phyloP scores from a whole-genome alignment of 2,888 invertebrate genomes.

The Thymelicus sylvestris region DNA sequence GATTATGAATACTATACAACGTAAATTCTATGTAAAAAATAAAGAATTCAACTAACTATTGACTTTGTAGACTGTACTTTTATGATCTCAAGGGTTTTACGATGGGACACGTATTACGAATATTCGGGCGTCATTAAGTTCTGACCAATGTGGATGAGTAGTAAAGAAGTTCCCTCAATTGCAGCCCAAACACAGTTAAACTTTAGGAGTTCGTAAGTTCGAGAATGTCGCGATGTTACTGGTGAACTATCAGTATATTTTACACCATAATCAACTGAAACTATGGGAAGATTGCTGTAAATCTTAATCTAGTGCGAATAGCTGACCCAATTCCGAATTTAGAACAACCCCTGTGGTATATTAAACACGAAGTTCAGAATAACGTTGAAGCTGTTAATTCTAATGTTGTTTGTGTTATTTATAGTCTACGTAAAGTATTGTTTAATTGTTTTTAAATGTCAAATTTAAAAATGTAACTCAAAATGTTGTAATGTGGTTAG shows the following conservation, averaged over 20 bases:
- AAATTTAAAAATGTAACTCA: too few relatives aligned
- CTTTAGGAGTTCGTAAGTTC: slow-evolving; percentile 25
- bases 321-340: slow-evolving; percentile 8
- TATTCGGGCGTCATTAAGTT: slow-evolving; percentile 41
- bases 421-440: not conserved
- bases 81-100: slow-evolving; percentile 10
- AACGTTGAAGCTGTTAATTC: slow-evolving; percentile 6
- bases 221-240: slow-evolving; percentile 7
- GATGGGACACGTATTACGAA: slow-evolving; percentile 41
- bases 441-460: too few relatives aligned
- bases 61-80: not conserved
- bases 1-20: too few relatives aligned
- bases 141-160: slow-evolving; percentile 39
- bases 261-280: slow-evolving; percentile 20
- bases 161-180: slow-evolving; percentile 42
- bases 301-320: slow-evolving; percentile 14
- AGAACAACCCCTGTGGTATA: slow-evolving; percentile 9
- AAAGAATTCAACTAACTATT: too few relatives aligned
- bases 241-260: slow-evolving; percentile 8
- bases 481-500: too few relatives aligned
- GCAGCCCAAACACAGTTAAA: slow-evolving; percentile 34
- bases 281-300: slow-evolving; percentile 22
- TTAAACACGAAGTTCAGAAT: slow-evolving; percentile 13
- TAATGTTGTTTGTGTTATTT: slow-evolving; percentile 24
- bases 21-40: too few relatives aligned